These are phyloP conservation scores for Idaea dimidiata DNA, from an alignment of 2,888 invertebrate genomes.

Conservation along the genomic window DNA sequence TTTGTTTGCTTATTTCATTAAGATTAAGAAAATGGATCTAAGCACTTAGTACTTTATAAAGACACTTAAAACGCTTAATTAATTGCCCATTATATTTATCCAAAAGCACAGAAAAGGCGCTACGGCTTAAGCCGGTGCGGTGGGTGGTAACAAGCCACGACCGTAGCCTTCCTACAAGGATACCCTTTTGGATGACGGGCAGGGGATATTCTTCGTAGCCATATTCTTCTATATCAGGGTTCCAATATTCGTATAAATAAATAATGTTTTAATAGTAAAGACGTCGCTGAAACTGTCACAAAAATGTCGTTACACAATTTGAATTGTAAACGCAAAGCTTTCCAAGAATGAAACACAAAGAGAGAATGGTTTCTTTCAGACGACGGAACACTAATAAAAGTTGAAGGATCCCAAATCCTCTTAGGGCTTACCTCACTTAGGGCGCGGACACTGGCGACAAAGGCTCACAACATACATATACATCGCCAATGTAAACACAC, in stretches of 20 bases:
- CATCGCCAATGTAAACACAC: conserved; percentile 44
- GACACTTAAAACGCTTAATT: neutral
- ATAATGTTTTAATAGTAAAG: neutral
- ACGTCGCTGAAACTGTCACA: neutral
- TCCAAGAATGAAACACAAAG: conserved; percentile 15
- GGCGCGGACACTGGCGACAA: conserved; percentile 47
- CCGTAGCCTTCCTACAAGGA: too few species aligned
- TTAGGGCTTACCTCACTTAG: conserved; percentile 37
- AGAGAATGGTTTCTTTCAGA: conserved; percentile 29
- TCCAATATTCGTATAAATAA: neutral
- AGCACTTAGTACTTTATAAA: neutral
- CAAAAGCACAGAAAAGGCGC: conserved; percentile 3
- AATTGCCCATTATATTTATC: neutral
- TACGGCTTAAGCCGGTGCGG: too few species aligned
- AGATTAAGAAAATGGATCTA: neutral
- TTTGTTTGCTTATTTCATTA: neutral
- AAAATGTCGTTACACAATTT: conserved; percentile 1
- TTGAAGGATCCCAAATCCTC: conserved; percentile 33
- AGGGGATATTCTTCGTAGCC: too few species aligned
- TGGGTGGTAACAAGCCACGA: too few species aligned
- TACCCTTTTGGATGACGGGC: neutral
- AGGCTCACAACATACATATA: conserved; percentile 28
- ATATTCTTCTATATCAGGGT: too few species aligned
- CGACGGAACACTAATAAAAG: conserved; percentile 33
- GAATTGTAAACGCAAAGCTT: conserved; percentile 5